Evolutionary conservation across 2,888 invertebrate genomes (phyloP), one percentile per base, ranked within the genome.

Genomic region (Ferdinandea cuprea): DNA sequence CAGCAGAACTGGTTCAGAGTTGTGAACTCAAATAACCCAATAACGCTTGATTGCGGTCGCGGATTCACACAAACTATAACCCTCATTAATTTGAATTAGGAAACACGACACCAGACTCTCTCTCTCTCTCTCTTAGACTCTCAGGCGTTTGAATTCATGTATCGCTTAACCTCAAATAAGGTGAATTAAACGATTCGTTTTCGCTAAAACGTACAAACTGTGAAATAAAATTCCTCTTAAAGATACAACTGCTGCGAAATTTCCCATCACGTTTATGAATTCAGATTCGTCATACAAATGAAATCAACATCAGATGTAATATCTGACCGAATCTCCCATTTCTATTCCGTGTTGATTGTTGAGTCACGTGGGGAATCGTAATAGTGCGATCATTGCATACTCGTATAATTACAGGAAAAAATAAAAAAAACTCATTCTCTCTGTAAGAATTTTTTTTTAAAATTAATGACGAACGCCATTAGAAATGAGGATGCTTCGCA

Each of bases 1-100:
- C n/a, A n/a, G n/a, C n/a, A n/a, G n/a, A n/a, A n/a, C n/a, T n/a
- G n/a, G n/a, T n/a, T n/a, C n/a, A n/a, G n/a, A n/a, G n/a, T n/a
- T 44, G 13, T 44, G 42, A 44, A 11, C 42, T 44, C 8, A 9
- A 44, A 17, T 44, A 44, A 44, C 42, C 42, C 42, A 44, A 17
- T 17, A 44, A 44, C 42, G 19, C 17, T 19, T 44, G 17, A 17
- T n/a, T n/a, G n/a, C n/a, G n/a, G n/a, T 7, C 42, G 42, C 1
- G 6, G 2, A 44, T 17, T 15, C 9, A 17, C 42, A 9, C 13
- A n/a, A 2, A 35, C 5, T 4, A 35, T n/a, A 7, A 42, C 42
- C 13, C 9, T 5, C 15, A 42, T n/a, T 4, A 35, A 3, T 37
- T 37, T 37, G 13, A 37, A 37, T 13, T n/a, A n/a, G n/a, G n/a